Conservation (phyloP, 2,113 vertebrate genomes). For the Lutjanus erythropterus region DNA sequence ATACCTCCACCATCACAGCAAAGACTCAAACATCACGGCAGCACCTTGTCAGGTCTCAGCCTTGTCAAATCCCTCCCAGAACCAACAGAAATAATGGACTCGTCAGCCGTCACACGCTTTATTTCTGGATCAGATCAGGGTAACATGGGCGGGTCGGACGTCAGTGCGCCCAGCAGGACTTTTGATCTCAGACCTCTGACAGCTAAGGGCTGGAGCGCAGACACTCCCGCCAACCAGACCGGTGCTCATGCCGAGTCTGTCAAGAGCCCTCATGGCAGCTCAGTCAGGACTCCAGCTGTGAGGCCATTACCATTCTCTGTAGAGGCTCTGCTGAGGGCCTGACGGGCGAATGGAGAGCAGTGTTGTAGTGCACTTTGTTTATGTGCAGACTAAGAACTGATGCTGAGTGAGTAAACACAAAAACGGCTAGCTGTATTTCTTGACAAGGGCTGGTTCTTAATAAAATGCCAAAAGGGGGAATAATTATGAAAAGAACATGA, state of each 20-base stretch:
- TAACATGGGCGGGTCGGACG: slow-evolving; percentile 24
- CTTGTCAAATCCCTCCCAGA: slow-evolving; percentile 47
- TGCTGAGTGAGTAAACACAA: slow-evolving; percentile 24
- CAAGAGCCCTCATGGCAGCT: slow-evolving; percentile 69
- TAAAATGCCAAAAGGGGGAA: slow-evolving; percentile 14
- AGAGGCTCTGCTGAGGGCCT: slow-evolving; percentile 84
- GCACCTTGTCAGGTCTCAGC: slow-evolving; percentile 24
- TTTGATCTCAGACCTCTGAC: slow-evolving; percentile 52
- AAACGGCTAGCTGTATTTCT: slow-evolving; percentile 9
- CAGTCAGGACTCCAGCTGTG: slow-evolving; percentile 68
- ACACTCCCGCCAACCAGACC: slow-evolving; percentile 33
- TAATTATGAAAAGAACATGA: slow-evolving; percentile 20
- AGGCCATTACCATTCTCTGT: slow-evolving; percentile 82
- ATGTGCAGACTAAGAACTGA: slow-evolving; percentile 28
- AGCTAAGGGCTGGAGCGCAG: slow-evolving; percentile 53
- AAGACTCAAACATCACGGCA: slow-evolving; percentile 34
- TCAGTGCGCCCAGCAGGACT: slow-evolving; percentile 63
- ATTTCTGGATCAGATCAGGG: slow-evolving; percentile 58
- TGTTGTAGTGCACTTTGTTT: slow-evolving; percentile 49
- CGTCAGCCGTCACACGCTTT: slow-evolving; percentile 26
- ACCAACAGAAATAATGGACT: slow-evolving; percentile 42
- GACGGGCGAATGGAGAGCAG: slow-evolving; percentile 46
- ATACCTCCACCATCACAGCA: slow-evolving; percentile 32
- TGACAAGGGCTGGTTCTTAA: background rate
- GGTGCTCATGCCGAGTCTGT: slow-evolving; percentile 40